A percentile compares a stretch with the other conserved stretches of the same genome.
Conservation (phyloP, 2,888 invertebrate genomes). For the Sarcophaga caerulescens region DNA sequence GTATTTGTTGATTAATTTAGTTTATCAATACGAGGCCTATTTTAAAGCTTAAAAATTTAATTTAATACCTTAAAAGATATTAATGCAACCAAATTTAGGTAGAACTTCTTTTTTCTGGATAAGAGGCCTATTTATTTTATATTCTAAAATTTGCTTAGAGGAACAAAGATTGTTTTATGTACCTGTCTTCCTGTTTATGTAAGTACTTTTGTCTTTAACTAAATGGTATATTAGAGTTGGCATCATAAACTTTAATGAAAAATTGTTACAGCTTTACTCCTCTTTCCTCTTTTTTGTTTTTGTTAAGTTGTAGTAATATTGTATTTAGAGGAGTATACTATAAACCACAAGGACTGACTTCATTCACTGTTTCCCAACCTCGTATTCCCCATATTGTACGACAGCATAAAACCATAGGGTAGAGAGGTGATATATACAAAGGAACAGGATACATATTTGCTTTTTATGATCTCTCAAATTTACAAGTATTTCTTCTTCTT, state of each 20-base stretch:
- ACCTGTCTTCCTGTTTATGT: neutral
- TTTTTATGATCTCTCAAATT: constrained; percentile 51
- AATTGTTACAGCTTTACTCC: constrained; percentile 54
- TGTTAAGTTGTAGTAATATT: constrained; percentile 4
- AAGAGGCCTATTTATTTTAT: neutral
- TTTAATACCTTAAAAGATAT: too few relatives aligned
- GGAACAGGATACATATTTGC: constrained; percentile 17
- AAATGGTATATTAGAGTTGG: constrained; percentile 50
- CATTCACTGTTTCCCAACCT: neutral
- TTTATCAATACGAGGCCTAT: too few relatives aligned
- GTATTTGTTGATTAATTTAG: too few relatives aligned
- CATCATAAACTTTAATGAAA: constrained; percentile 67
- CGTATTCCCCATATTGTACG: neutral
- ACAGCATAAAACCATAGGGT: neutral
- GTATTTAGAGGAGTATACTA: constrained; percentile 16
- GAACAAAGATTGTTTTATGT: neutral
- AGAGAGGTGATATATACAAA: neutral
- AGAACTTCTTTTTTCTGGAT: too few relatives aligned
- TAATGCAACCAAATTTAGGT: too few relatives aligned
- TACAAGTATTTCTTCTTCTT: constrained; percentile 13
- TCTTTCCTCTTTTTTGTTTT: neutral
- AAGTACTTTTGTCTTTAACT: constrained; percentile 37
- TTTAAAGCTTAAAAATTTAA: too few relatives aligned
- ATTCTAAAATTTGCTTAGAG: neutral
- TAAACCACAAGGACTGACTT: constrained; percentile 37